Conservation (phyloP, 2,797 vertebrate genomes). For the Galaxias olidus region DNA sequence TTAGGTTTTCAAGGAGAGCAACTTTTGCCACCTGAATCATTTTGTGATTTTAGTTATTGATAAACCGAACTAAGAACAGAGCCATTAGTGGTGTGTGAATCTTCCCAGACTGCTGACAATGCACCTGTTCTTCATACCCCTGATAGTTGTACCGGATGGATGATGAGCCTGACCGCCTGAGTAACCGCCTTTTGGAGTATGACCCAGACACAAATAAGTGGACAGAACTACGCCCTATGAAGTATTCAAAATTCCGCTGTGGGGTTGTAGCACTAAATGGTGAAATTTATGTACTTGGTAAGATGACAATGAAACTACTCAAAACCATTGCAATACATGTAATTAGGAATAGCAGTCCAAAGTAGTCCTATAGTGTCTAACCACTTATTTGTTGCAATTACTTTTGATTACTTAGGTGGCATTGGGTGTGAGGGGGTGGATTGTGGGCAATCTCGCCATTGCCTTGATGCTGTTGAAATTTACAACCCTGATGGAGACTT, state of each 20-base stretch:
- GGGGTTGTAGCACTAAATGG: slow-evolving; percentile 83
- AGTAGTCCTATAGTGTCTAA: no score
- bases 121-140: slow-evolving; percentile 58
- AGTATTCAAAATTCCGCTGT: slow-evolving; percentile 94
- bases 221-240: slow-evolving; percentile 87
- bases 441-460: slow-evolving; percentile 89
- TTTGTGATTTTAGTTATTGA: no score
- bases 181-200: slow-evolving; percentile 88
- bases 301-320: slow-evolving; percentile 47
- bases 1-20: background rate
- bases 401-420: slow-evolving; percentile 79
- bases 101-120: slow-evolving; percentile 23
- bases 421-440: slow-evolving; percentile 92
- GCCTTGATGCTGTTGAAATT: slow-evolving; percentile 92
- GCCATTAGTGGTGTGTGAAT: slow-evolving; percentile 17
- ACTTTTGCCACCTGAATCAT: no score
- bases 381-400: no score
- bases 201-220: slow-evolving; percentile 90
- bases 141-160: slow-evolving; percentile 83
- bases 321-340: background rate
- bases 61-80: no score
- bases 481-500: slow-evolving; percentile 92
- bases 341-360: background rate
- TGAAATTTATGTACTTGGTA: slow-evolving; percentile 95
- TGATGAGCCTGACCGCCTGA: slow-evolving; percentile 95